A percentile compares a stretch with the other conserved stretches of the same genome.
Conservation (phyloP, 2,797 vertebrate species). For the Stomatorhinus walkeri region DNA sequence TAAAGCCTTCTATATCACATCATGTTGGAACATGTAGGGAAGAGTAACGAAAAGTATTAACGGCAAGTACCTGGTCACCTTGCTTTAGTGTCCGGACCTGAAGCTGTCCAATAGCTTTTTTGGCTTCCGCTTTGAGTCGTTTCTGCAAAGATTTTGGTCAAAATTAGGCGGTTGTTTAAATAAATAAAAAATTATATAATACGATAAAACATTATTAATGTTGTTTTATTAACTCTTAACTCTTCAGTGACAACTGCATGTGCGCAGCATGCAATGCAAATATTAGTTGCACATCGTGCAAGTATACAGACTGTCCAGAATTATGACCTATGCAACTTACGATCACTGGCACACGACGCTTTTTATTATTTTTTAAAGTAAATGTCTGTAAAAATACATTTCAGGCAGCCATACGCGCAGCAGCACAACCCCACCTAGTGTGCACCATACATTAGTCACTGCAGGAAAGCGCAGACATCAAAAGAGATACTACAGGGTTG, state of each 20-base stretch:
- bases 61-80: constrained; percentile 64
- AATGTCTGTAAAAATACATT: not conserved
- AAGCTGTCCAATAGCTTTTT: constrained; percentile 67
- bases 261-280: not conserved
- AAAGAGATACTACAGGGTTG: not conserved
- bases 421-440: not conserved
- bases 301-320: not conserved
- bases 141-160: constrained; percentile 51
- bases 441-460: not conserved
- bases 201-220: not conserved
- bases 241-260: not conserved
- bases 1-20: not conserved
- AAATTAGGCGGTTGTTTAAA: not conserved
- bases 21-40: not conserved
- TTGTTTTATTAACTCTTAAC: not conserved
- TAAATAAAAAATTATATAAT: not conserved
- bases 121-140: constrained; percentile 67
- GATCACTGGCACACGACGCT: not conserved
- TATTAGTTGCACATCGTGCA: not conserved
- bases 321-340: not conserved
- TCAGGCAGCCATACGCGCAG: not conserved
- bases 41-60: not conserved
- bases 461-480: not conserved
- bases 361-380: not conserved
- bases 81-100: constrained; percentile 69